A percentile compares a stretch with the other conserved stretches of the same genome.
phyloP scores from a whole-genome alignment of 2,113 vertebrate genomes.

The Brachyhypopomus gauderio region DNA sequence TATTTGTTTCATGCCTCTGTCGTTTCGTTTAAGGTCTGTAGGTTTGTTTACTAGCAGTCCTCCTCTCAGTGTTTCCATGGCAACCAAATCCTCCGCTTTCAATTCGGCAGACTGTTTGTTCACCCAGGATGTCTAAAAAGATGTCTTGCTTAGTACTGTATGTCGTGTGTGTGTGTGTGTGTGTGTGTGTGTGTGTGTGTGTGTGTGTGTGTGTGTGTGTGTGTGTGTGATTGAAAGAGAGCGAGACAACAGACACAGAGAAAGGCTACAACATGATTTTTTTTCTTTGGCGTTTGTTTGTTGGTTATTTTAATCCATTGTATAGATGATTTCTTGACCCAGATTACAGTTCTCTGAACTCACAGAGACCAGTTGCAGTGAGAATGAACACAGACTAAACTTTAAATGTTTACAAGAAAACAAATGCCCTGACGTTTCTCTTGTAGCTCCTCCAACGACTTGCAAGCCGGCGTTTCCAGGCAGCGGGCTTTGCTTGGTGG shows the following conservation, averaged over 20 bases:
- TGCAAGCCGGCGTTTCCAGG: too few relatives aligned
- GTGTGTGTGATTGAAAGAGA: not conserved
- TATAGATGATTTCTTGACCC: not conserved
- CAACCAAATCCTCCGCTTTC: constrained; percentile 72
- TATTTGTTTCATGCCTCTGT: constrained; percentile 53
- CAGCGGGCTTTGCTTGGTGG: too few relatives aligned
- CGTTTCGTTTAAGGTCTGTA: constrained; percentile 61
- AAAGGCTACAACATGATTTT: too few relatives aligned
- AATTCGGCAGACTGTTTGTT: constrained; percentile 67
- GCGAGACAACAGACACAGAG: not conserved
- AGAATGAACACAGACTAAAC: too few relatives aligned
- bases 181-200: too few relatives aligned
- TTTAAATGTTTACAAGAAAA: too few relatives aligned
- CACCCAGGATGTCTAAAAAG: constrained; percentile 60
- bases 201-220: not conserved
- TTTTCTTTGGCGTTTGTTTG: too few relatives aligned
- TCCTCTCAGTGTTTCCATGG: constrained; percentile 74
- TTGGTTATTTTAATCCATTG: not conserved
- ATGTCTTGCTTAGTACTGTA: constrained; percentile 21
- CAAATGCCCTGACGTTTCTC: too few relatives aligned
- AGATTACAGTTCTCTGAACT: too few relatives aligned
- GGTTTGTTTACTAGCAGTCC: constrained; percentile 50
- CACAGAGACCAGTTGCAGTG: too few relatives aligned
- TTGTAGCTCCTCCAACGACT: too few relatives aligned
- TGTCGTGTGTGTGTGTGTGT: not conserved